Percentiles rank a stretch among this genome's conserved stretches.
phyloP scores from a whole-genome alignment of 1,140 invertebrate genomes.

The Hirudo medicinalis region DNA sequence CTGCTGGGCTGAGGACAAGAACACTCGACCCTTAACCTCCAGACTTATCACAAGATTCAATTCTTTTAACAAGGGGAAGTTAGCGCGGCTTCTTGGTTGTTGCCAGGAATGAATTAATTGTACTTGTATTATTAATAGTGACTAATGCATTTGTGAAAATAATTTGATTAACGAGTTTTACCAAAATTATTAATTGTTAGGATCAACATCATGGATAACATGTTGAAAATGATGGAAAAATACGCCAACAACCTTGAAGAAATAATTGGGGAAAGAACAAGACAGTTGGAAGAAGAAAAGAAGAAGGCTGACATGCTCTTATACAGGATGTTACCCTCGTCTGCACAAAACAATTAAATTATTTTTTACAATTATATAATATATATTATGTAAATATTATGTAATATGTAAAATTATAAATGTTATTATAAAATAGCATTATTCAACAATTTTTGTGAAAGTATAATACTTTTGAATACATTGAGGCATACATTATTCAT shows the following conservation, averaged over 20 bases:
- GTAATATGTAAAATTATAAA: conserved; percentile 9
- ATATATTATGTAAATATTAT: neutral
- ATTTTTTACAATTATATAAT: neutral
- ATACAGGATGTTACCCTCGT: conserved; percentile 75
- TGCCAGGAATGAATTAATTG: neutral
- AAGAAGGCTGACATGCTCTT: conserved; percentile 77
- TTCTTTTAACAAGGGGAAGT: conserved; percentile 13
- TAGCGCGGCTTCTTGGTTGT: neutral
- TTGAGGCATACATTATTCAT: neutral
- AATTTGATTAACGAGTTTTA: neutral
- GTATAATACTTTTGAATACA: too few species aligned
- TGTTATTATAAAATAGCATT: neutral
- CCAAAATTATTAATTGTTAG: conserved; percentile 43
- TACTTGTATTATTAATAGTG: neutral
- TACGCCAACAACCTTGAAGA: conserved; percentile 82
- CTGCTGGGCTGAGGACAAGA: conserved; percentile 8
- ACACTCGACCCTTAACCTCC: neutral
- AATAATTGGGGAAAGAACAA: conserved; percentile 67
- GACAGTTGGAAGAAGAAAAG: conserved; percentile 73
- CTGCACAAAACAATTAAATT: conserved; percentile 25
- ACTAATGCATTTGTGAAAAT: neutral
- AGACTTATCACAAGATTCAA: conserved; percentile 11
- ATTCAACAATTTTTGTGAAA: too few species aligned
- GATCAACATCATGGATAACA: conserved; percentile 78
- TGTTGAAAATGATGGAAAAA: conserved; percentile 84